These are phyloP conservation scores for Trichonephila inaurata DNA, from an alignment of 1,140 invertebrate species.

Conservation along the genomic window DNA sequence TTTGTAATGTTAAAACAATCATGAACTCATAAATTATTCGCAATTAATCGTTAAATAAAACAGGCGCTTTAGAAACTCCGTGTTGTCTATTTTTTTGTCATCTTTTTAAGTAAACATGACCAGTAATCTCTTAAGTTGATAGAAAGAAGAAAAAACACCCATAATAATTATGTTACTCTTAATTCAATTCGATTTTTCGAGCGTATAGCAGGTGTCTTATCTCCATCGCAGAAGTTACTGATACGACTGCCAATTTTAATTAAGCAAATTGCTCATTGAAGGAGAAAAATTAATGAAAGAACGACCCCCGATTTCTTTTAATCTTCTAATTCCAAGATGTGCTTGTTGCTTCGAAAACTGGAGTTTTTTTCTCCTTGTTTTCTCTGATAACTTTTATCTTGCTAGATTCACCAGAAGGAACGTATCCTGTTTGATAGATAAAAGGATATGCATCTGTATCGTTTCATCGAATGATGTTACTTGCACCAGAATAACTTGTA, in stretches of 20 bases:
- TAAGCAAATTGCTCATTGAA: constrained; percentile 55
- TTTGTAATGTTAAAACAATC: not conserved
- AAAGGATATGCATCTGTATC: constrained; percentile 27
- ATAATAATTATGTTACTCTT: constrained; percentile 44
- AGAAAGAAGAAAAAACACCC: constrained; percentile 1
- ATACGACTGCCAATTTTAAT: constrained; percentile 58
- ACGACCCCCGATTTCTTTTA: constrained; percentile 37
- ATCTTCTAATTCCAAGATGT: constrained; percentile 26
- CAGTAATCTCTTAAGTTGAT: constrained; percentile 7
- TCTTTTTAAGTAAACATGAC: not conserved
- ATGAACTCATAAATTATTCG: constrained; percentile 26
- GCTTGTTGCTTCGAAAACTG: constrained; percentile 34
- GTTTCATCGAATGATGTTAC: constrained; percentile 32
- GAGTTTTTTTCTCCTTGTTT: not conserved
- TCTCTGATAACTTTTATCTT: not conserved
- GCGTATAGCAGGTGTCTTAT: constrained; percentile 36
- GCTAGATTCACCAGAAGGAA: not conserved
- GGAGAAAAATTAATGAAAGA: constrained; percentile 15
- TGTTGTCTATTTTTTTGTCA: not conserved
- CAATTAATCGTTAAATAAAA: not conserved
- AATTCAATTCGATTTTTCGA: constrained; percentile 39
- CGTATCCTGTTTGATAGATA: constrained; percentile 22
- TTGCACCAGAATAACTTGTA: not conserved
- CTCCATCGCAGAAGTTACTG: not conserved
- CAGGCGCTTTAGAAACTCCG: constrained; percentile 17